Conservation (phyloP, 2,797 vertebrate species). For the Hylomyscus alleni region DNA sequence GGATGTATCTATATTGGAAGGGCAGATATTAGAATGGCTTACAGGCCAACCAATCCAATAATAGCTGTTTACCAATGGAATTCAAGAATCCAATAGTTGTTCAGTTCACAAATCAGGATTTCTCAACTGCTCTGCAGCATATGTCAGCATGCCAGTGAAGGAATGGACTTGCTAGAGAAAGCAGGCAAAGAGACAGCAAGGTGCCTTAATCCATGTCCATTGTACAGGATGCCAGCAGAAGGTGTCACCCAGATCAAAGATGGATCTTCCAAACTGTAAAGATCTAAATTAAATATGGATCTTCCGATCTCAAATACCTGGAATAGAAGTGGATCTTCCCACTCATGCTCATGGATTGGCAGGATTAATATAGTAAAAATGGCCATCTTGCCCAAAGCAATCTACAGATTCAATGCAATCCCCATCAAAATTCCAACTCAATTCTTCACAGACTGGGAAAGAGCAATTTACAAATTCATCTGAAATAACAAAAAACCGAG, state of each 20-base stretch:
- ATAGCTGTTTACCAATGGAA: background rate
- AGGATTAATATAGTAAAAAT: too few species aligned
- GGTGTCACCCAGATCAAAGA: background rate
- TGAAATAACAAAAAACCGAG: too few species aligned
- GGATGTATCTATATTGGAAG: background rate
- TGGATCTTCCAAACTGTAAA: background rate
- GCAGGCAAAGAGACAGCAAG: background rate
- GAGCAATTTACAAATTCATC: too few species aligned
- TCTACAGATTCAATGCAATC: too few species aligned
- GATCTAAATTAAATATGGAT: background rate
- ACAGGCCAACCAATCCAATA: background rate
- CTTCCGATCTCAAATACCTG: background rate
- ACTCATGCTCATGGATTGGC: too few species aligned
- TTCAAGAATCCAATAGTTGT: background rate
- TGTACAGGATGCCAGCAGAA: background rate
- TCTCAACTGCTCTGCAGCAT: background rate
- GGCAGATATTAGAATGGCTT: background rate
- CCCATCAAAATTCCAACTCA: too few species aligned
- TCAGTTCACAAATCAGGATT: background rate
- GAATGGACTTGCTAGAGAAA: background rate
- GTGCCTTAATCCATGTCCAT: background rate
- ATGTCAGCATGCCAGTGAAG: background rate
- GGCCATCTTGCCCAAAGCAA: too few species aligned
- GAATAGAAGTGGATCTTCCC: background rate
- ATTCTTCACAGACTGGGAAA: too few species aligned